Evolutionary conservation across 2,797 vertebrate species (phyloP).

Genomic region (Mycteria americana): DNA sequence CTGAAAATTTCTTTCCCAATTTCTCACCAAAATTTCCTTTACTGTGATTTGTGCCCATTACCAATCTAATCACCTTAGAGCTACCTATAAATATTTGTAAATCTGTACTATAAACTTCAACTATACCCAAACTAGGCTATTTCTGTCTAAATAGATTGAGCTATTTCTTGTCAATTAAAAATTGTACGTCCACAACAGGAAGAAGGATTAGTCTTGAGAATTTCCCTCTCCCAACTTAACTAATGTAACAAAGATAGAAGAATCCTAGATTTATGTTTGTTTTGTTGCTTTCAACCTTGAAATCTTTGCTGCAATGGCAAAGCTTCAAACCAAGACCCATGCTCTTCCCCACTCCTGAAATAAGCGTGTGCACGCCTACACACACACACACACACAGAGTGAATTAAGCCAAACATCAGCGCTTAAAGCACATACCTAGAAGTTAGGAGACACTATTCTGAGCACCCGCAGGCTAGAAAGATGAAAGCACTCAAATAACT

Average conservation of each 20-base stretch:
- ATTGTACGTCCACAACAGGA: neutral
- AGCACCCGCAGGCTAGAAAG: neutral
- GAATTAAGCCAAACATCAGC: neutral
- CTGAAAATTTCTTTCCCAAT: neutral
- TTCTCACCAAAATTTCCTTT: neutral
- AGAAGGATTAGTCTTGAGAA: neutral
- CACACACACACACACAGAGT: neutral
- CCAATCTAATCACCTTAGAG: neutral
- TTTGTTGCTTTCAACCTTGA: neutral
- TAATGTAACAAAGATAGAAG: neutral
- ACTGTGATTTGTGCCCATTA: neutral
- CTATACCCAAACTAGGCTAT: neutral
- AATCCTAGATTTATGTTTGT: neutral
- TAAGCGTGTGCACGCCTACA: rapidly evolving
- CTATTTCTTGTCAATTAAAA: neutral
- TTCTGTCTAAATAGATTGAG: neutral
- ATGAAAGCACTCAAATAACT: neutral
- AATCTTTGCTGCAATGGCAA: neutral
- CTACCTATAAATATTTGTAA: neutral
- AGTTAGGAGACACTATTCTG: neutral
- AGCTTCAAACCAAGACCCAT: neutral
- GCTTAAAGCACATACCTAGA: neutral
- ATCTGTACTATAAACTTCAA: neutral
- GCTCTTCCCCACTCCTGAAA: neutral
- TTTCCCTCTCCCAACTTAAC: neutral